Percentiles rank a stretch among this genome's conserved stretches.
These are phyloP conservation scores for Tenualosa thibaudeaui DNA, from an alignment of 2,797 vertebrate species.

Conservation along the genomic window DNA sequence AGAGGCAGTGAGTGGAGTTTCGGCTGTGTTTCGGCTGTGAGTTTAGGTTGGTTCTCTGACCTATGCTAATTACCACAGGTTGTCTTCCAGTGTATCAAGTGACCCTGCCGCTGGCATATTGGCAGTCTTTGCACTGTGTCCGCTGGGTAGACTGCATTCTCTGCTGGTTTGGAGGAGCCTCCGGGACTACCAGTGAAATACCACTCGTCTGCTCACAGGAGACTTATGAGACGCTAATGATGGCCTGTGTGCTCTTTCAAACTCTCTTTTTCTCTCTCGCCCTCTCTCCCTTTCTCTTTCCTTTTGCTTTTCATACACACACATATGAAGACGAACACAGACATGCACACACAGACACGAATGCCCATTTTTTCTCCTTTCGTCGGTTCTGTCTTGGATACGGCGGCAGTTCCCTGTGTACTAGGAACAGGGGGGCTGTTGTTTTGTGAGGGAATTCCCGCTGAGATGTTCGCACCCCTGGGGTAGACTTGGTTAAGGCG, in stretches of 20 bases:
- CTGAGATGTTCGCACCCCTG: slow-evolving; percentile 63
- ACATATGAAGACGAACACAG: slow-evolving; percentile 29
- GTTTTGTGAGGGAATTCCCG: slow-evolving; percentile 59
- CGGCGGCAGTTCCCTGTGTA: slow-evolving; percentile 13
- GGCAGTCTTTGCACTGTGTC: slow-evolving; percentile 37
- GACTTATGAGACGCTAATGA: slow-evolving; percentile 63
- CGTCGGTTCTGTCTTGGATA: slow-evolving; percentile 7
- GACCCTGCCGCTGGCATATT: slow-evolving; percentile 39
- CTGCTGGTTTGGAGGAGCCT: slow-evolving; percentile 48
- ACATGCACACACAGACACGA: neutral
- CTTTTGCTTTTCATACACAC: slow-evolving; percentile 31
- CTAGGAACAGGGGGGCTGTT: slow-evolving; percentile 53
- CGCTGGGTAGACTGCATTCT: slow-evolving; percentile 47
- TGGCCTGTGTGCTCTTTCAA: slow-evolving; percentile 49
- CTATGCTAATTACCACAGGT: neutral
- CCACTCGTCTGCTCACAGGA: slow-evolving; percentile 55
- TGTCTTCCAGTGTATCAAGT: neutral
- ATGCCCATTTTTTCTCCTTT: neutral
- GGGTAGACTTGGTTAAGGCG: slow-evolving; percentile 60
- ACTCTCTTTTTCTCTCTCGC: slow-evolving; percentile 48
- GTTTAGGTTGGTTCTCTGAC: neutral
- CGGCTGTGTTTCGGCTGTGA: neutral
- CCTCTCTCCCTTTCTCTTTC: neutral
- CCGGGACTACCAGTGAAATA: slow-evolving; percentile 61
- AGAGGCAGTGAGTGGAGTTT: neutral